phyloP scores from a whole-genome alignment of 2,888 invertebrate genomes.

The Cremastinae sp. region DNA sequence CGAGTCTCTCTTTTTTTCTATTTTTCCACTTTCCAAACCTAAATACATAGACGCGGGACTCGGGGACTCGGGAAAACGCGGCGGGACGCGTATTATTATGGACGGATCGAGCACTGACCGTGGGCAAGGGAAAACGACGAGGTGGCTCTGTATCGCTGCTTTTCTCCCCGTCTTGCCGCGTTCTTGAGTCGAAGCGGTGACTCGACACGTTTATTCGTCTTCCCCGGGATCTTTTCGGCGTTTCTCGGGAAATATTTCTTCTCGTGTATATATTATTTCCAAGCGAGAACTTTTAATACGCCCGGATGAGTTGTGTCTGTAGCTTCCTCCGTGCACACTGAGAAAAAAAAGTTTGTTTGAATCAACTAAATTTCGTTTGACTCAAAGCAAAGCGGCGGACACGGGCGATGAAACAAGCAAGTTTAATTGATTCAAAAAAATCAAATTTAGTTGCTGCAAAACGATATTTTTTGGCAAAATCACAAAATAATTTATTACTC shows the following conservation, averaged over 20 bases:
- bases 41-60: constrained; percentile 25
- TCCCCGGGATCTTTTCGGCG: constrained; percentile 39
- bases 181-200: constrained; percentile 36
- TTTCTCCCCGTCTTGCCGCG: not conserved
- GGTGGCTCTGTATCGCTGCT: constrained; percentile 10
- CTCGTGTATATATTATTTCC: constrained; percentile 4
- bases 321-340: too few species aligned
- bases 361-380: too few species aligned
- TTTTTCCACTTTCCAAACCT: constrained; percentile 38
- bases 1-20: constrained; percentile 29
- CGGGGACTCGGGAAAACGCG: constrained; percentile 44
- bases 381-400: too few species aligned
- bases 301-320: too few species aligned
- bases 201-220: constrained; percentile 48
- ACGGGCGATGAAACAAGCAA: too few species aligned
- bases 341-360: too few species aligned
- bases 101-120: constrained; percentile 37
- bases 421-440: too few species aligned
- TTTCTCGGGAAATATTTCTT: constrained; percentile 54
- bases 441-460: too few species aligned
- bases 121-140: constrained; percentile 43
- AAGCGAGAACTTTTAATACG: constrained; percentile 10
- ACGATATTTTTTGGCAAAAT: too few species aligned
- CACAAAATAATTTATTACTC: too few species aligned
- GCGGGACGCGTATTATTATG: constrained; percentile 48